Base-by-base conservation (phyloP, 2,888 invertebrate species). In the Scaptomyza cyrtandrae region DNA sequence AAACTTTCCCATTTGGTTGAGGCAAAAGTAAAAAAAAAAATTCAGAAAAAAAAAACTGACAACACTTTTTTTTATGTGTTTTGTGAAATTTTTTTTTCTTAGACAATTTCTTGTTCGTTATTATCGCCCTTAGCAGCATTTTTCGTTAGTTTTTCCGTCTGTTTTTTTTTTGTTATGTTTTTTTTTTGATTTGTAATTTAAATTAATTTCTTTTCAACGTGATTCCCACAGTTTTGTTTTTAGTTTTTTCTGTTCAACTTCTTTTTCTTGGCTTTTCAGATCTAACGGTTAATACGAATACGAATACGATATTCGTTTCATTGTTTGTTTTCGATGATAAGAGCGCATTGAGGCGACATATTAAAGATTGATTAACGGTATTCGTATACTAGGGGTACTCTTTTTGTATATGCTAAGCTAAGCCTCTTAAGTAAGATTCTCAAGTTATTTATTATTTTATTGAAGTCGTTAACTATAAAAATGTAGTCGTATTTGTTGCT, bases 1-100 rank as follows among this genome's bases (percentile, higher is more conserved):
- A 69, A 75, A 78, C 78, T 78, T 78, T 78, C 78, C 78, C 78
- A 78, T 78, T 78, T 66, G 58, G 66, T 70, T 44, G 50, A 10
- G 45, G 29, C 49, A 67, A 14, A n/a, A 39, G 14, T 19, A 19
- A 19, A 11, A 24, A 27, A 7, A 9, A 24, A 24, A 24, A 24
- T 24, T 19, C 24, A 19, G 2, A 35, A 29, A 29, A 54, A 29
- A 31, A 43, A 37, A 49, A 10, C 56, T 56, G 24, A 16, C 29
- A 58, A 39, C 43, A 29, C 46, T 59, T 71, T 61, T 52, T 48
- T 46, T 4, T 14, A 9, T 14, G 14, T 14, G 7, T 39, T 39
- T 39, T 39, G 69, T 77, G 76, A 71, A 76, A 71, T 75, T 67
- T 65, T 65, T 65, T 62, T 82, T 81, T 79, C 66, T 68, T 64